Evolutionary conservation across 1,140 invertebrate genomes (phyloP), one percentile per base, ranked within the genome.

Genomic region (Leptopilina boulardi): DNA sequence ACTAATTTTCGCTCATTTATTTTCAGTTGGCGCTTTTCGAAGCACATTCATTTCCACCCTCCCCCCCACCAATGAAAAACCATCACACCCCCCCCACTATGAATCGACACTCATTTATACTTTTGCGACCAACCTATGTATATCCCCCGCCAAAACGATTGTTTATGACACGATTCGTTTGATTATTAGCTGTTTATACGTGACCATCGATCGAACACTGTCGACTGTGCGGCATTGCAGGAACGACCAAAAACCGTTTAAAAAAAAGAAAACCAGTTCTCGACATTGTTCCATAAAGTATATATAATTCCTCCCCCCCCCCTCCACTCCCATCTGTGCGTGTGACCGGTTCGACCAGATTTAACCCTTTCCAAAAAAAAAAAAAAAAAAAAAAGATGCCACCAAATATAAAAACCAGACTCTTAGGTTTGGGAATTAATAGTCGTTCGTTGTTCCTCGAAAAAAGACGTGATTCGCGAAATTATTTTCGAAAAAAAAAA

Each of bases 131-230:
- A 80, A 42, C 26, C 2, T 3, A 34, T n/a, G 42, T 66, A 47
- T 30, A 66, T 71, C 80, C 74, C 74, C 77, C 75, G 74, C 80
- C 78, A 54, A 78, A 70, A 76, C 80, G 77, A 89, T 86, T 89
- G 86, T 88, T 88, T 90, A 88, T 88, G 85, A 87, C 86, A 87
- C 87, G 83, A 87, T 89, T 89, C 88, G 84, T 89, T 89, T 88
- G 87, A 90, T 89, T 89, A 90, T 90, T 89, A 90, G 88, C 87
- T 89, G 86, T 86, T 91, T 90, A 89, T 87, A 85, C 85, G 81
- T 81, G 81, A 76, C 51, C 83, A 87, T 89, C 83, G 87, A 88
- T 88, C 87, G 82, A 77, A 71, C 51, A 80, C 75, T 77, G 80
- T 80, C 78, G 81, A 86, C 81, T 80, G 85, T 82, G 82, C 81